These are phyloP conservation scores for Nansenia antarctica DNA, from an alignment of 2,113 vertebrate species.

Conservation along the genomic window DNA sequence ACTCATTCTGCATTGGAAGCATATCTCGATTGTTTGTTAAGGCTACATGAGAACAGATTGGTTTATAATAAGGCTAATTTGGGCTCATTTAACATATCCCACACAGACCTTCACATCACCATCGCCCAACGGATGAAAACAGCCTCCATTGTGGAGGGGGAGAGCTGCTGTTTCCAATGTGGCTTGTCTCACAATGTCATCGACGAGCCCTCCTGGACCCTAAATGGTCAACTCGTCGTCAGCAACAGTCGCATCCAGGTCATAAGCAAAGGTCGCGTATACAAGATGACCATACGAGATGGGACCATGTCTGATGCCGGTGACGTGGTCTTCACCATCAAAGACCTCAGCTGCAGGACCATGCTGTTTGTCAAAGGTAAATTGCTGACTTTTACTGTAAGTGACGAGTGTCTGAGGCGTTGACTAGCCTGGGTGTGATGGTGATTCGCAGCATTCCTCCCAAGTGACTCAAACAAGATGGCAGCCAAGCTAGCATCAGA, in stretches of 20 bases:
- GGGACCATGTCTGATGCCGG: slow-evolving; percentile 75
- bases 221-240: slow-evolving; percentile 77
- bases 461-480: background rate
- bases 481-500: background rate
- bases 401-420: background rate
- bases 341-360: slow-evolving; percentile 86
- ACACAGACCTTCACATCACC: slow-evolving; percentile 83
- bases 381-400: background rate
- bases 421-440: background rate
- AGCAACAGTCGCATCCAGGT: slow-evolving; percentile 69
- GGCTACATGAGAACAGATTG: background rate
- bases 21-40: slow-evolving; percentile 18
- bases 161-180: slow-evolving; percentile 88
- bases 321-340: slow-evolving; percentile 85
- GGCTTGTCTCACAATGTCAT: slow-evolving; percentile 85
- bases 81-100: slow-evolving; percentile 28
- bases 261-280: slow-evolving; percentile 76
- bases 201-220: slow-evolving; percentile 77
- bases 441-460: background rate
- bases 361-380: slow-evolving; percentile 88
- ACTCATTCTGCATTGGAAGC: no score
- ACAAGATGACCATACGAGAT: slow-evolving; percentile 75
- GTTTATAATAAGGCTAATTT: no score
- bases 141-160: slow-evolving; percentile 81
- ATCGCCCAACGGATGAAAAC: slow-evolving; percentile 89